phyloP scores from a whole-genome alignment of 1,140 invertebrate genomes.

The Apis cerana region DNA sequence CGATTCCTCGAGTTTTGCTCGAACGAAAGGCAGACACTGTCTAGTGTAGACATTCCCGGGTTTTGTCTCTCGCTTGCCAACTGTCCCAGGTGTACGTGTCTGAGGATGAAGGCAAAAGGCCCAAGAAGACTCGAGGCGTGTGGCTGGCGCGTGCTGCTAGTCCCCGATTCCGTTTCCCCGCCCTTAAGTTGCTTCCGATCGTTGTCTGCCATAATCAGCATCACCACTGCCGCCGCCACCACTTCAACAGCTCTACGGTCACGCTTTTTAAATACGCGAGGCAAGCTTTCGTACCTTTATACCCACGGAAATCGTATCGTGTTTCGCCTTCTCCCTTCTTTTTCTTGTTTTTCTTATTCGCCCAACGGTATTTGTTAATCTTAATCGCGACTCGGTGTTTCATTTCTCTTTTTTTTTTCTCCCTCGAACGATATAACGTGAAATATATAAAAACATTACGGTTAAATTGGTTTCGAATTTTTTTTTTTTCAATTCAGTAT shows the following conservation, averaged over 20 bases:
- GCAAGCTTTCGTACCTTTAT: slow-evolving; percentile 39
- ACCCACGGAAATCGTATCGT: slow-evolving; percentile 18
- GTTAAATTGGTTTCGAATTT: too few relatives aligned
- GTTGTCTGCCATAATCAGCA: slow-evolving; percentile 56
- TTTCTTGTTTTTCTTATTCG: background rate
- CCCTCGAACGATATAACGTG: too few relatives aligned
- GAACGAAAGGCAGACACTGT: slow-evolving; percentile 48
- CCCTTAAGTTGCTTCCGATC: slow-evolving; percentile 69
- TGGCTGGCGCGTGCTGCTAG: slow-evolving; percentile 77
- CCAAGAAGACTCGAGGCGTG: slow-evolving; percentile 71
- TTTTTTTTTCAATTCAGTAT: too few relatives aligned
- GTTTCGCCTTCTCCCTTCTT: background rate
- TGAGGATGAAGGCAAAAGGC: slow-evolving; percentile 53
- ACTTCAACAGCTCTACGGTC: slow-evolving; percentile 62
- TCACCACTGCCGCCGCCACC: slow-evolving; percentile 45
- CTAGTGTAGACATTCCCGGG: slow-evolving; percentile 58
- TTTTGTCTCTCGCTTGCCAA: slow-evolving; percentile 76
- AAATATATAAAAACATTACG: too few relatives aligned
- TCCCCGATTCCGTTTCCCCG: slow-evolving; percentile 66
- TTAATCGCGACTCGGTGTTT: background rate
- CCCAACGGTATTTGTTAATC: background rate
- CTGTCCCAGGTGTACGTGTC: slow-evolving; percentile 76
- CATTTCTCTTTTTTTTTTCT: too few relatives aligned
- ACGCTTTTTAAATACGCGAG: slow-evolving; percentile 70
- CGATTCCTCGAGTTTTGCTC: slow-evolving; percentile 30